phyloP scores from a whole-genome alignment of 2,113 vertebrate genomes.

The Seriola rivoliana region DNA sequence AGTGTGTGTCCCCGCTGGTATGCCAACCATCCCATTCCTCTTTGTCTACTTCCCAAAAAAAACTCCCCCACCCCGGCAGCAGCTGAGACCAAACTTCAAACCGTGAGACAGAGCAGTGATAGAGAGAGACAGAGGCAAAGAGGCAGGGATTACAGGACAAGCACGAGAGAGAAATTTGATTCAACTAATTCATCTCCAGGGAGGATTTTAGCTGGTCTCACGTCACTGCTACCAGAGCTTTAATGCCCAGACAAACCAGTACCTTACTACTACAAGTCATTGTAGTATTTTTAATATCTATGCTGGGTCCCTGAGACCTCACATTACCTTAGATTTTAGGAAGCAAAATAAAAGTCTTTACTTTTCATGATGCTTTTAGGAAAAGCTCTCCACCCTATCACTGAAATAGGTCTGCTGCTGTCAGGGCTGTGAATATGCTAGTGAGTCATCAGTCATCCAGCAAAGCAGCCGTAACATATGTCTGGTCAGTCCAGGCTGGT shows the following conservation, averaged over 20 bases:
- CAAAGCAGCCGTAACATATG: neutral
- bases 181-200: neutral
- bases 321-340: neutral
- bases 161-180: neutral
- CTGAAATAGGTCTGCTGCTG: neutral
- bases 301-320: neutral
- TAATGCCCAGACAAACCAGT: neutral
- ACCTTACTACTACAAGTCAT: neutral
- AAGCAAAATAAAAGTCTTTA: too few species aligned
- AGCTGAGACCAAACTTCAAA: conserved; percentile 66
- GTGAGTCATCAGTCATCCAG: conserved; percentile 20
- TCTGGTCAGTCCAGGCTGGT: neutral
- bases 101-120: neutral
- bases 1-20: conserved; percentile 44
- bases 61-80: conserved; percentile 52
- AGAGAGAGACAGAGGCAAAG: neutral
- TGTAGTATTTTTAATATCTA: neutral
- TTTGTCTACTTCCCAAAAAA: conserved; percentile 77
- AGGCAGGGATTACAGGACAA: neutral
- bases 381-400: neutral
- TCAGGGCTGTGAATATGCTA: neutral
- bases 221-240: neutral
- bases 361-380: neutral
- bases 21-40: conserved; percentile 70
- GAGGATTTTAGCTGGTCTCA: neutral